These are phyloP conservation scores for Polyergus mexicanus DNA, from an alignment of 1,140 invertebrate genomes.

Conservation along the genomic window DNA sequence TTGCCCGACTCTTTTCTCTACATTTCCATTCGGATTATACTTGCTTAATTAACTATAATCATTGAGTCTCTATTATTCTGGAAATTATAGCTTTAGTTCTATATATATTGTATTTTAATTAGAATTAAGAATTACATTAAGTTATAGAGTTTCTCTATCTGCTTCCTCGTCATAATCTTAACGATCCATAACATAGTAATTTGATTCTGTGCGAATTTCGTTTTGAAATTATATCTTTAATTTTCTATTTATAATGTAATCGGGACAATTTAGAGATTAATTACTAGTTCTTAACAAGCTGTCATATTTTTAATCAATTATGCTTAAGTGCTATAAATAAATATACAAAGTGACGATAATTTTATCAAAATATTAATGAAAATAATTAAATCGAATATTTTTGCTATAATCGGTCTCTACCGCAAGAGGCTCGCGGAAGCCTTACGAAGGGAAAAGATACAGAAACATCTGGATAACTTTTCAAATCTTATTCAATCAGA, in stretches of 20 bases:
- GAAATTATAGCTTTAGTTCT: background rate
- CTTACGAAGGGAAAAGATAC: too few relatives aligned
- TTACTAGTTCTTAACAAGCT: background rate
- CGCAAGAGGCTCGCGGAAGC: background rate
- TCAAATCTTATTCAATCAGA: constrained; percentile 54
- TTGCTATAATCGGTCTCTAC: background rate
- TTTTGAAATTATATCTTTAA: too few relatives aligned
- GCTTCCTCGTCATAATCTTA: background rate
- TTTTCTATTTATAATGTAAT: background rate
- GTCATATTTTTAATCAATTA: background rate
- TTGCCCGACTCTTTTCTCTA: background rate
- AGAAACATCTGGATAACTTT: background rate
- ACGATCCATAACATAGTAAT: background rate
- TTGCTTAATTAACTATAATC: constrained; percentile 29
- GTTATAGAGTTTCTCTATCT: background rate
- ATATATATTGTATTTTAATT: background rate
- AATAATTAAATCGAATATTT: background rate
- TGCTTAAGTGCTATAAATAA: background rate
- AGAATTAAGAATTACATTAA: background rate
- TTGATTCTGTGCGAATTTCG: too few relatives aligned
- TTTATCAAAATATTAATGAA: background rate
- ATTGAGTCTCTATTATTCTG: background rate
- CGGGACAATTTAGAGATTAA: background rate
- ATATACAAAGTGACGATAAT: background rate
- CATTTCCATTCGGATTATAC: too few relatives aligned